Evolutionary conservation across 53 echinoderm and acorn worm species (phyloP).

Genomic region (Hippasteria phrygiana): DNA sequence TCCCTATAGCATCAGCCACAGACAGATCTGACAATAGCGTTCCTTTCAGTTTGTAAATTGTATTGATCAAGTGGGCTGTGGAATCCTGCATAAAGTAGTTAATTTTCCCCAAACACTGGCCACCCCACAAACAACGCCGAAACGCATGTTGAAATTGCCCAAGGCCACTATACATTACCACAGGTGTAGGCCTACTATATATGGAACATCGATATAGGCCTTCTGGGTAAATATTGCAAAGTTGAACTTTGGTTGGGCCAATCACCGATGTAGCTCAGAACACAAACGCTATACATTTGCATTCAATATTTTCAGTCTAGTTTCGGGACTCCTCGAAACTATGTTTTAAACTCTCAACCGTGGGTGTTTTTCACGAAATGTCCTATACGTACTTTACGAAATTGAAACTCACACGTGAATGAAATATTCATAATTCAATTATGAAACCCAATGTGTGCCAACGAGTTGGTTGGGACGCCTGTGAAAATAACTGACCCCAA

Average conservation of each 20-base stretch:
- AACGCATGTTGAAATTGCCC: background rate
- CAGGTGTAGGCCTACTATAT: background rate
- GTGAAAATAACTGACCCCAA: no score
- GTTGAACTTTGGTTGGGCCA: constrained; percentile 1
- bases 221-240: background rate
- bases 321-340: no score
- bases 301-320: no score
- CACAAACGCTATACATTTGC: background rate
- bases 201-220: no score
- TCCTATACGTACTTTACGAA: no score
- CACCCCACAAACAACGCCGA: background rate
- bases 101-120: background rate
- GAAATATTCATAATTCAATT: no score
- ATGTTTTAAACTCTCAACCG: no score
- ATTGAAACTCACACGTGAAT: no score
- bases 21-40: background rate
- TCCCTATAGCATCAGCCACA: background rate
- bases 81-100: background rate
- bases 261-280: background rate
- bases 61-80: background rate
- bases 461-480: no score
- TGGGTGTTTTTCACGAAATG: no score
- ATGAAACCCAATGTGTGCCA: no score
- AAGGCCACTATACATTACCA: background rate
- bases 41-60: background rate